Conservation (phyloP, 2,113 vertebrate species). For the Dryoscopus gambensis region DNA sequence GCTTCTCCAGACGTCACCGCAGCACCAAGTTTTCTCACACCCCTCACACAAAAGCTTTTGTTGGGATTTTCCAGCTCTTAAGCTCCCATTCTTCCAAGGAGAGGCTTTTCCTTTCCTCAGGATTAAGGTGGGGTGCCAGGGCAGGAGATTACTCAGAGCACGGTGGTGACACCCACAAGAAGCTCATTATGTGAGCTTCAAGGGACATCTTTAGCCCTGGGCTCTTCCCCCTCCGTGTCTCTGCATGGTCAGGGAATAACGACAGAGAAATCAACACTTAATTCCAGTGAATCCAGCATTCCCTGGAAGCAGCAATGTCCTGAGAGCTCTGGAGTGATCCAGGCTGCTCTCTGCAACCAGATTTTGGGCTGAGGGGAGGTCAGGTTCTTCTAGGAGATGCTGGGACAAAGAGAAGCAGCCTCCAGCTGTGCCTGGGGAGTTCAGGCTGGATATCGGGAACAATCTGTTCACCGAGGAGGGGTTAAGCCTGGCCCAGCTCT, state of each 20-base stretch:
- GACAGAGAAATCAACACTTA: not conserved
- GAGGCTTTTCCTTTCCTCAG: not conserved
- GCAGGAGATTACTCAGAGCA: not conserved
- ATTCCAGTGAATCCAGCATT: not conserved
- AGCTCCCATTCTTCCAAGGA: not conserved
- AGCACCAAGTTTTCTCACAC: not conserved
- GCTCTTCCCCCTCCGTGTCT: not conserved
- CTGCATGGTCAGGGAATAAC: not conserved
- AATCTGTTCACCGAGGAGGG: not conserved
- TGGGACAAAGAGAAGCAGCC: not conserved
- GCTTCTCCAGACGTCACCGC: not conserved
- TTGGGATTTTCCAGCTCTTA: not conserved
- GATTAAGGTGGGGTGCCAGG: not conserved
- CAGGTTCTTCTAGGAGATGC: not conserved
- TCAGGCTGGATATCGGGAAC: not conserved
- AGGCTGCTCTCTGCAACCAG: not conserved
- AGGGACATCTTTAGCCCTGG: not conserved
- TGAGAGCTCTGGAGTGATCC: not conserved
- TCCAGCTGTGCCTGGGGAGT: not conserved
- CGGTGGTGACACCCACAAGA: not conserved
- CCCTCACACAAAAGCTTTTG: not conserved
- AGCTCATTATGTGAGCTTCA: not conserved
- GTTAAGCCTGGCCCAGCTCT: not conserved
- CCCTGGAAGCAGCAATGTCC: not conserved
- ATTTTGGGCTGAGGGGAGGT: not conserved